Base-by-base conservation (phyloP, 2,113 vertebrate genomes). In the Mirounga angustirostris region DNA sequence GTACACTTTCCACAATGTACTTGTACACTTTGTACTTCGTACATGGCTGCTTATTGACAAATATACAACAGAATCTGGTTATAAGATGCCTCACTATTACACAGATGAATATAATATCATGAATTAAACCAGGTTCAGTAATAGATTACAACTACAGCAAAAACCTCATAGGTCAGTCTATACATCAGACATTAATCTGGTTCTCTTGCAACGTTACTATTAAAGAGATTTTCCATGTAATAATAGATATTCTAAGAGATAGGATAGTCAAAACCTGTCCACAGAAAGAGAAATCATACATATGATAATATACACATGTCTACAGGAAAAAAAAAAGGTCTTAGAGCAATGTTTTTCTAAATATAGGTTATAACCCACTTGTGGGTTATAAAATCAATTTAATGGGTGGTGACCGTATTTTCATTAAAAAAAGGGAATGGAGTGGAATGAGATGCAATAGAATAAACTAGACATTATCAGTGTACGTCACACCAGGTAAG, bases 41-140 rank as follows among this genome's bases (percentile, higher is more conserved):
- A 59, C 30, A 61, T 95, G 93, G 30, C 43, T 91, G 15, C 33
- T 36, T 76, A n/a, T 74, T 89, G 67, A 46, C 92, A 73, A 95
- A 89, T 67, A 76, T 24, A 76, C 7, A 43, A 56, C 7, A 90
- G 13, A 63, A 36, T 67, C 52, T 82, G 30, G 10, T 46, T 67
- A 59, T 86, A 74, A 94, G 85, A 92, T 40, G 14, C 2, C 28
- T 74, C 43, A 58, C 84, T 73, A 40, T 71, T 84, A 36, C 50
- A 56, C 28, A 74, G 21, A 84, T 26, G 50, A 78, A 52, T 14
- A 36, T 9, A n/a, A 30, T 30, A 46, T 8, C 13, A 50, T 67
- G 36, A 9, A 76, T 56, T 76, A 82, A 91, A 11, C 4, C 59
- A 95, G 19, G 13, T 61, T 63, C n/a, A 33, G 22, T n/a, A 78